A percentile compares a stretch with the other conserved stretches of the same genome.
phyloP scores from a whole-genome alignment of 2,113 vertebrate genomes.

The Balaenoptera acutorostrata region DNA sequence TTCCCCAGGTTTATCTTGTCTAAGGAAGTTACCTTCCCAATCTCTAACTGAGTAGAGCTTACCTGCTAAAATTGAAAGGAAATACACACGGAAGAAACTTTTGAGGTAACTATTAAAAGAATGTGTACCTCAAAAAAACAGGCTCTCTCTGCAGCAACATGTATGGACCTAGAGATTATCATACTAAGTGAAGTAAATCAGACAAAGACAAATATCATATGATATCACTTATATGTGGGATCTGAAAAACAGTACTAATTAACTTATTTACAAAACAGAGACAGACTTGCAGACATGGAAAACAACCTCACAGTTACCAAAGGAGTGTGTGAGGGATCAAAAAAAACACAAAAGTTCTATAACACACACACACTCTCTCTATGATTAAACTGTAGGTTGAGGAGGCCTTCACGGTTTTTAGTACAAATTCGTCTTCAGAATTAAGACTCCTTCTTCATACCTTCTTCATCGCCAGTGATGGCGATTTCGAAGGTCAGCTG shows the following conservation, averaged over 20 bases:
- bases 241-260: not conserved
- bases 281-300: not conserved
- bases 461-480: not conserved
- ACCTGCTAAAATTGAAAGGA: not conserved
- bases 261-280: not conserved
- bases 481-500: not conserved
- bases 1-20: not conserved
- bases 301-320: not conserved
- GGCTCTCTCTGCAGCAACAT: not conserved
- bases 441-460: not conserved
- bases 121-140: not conserved
- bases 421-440: not conserved
- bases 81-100: not conserved
- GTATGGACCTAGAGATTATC: not conserved
- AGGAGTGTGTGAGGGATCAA: not conserved
- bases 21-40: not conserved
- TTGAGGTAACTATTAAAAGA: not conserved
- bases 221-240: not conserved
- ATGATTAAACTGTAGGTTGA: not conserved
- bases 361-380: not conserved
- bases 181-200: not conserved
- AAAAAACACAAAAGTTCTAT: not conserved
- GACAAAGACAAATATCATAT: not conserved
- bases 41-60: not conserved
- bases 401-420: not conserved